These are phyloP conservation scores for Cyprinodon variegatus DNA, from an alignment of 2,113 vertebrate genomes.

Conservation along the genomic window DNA sequence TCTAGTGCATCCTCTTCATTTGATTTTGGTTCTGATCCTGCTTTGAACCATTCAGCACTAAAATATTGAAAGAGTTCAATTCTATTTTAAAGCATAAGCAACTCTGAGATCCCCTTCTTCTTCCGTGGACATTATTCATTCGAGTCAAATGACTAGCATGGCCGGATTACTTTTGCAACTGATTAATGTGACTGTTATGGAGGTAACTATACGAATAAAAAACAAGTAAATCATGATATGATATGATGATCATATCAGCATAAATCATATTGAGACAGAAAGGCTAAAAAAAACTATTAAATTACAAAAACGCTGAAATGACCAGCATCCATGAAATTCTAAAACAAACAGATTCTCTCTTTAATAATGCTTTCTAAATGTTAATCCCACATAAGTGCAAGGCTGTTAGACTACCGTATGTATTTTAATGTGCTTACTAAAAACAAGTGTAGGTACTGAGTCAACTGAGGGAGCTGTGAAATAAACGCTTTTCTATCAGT, in stretches of 20 bases:
- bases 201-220: too few relatives aligned
- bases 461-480: constrained; percentile 30
- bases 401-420: background rate
- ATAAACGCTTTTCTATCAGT: constrained; percentile 24
- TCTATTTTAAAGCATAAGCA: background rate
- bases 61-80: background rate
- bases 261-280: too few relatives aligned
- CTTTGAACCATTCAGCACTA: background rate
- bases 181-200: too few relatives aligned
- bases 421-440: background rate
- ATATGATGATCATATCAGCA: too few relatives aligned
- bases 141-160: background rate
- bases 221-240: too few relatives aligned
- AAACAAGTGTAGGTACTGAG: constrained; percentile 6
- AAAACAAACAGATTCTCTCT: background rate
- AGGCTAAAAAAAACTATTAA: too few relatives aligned
- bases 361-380: background rate
- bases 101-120: too few relatives aligned
- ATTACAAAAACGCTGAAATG: too few relatives aligned
- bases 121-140: too few relatives aligned
- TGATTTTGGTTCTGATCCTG: background rate
- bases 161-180: too few relatives aligned
- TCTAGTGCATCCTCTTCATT: too few relatives aligned
- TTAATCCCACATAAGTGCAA: background rate
- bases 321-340: too few relatives aligned